Evolutionary conservation across 1,140 invertebrate genomes (phyloP), one percentile per base, ranked within the genome.

Genomic region (Aphelenchoides avenae): DNA sequence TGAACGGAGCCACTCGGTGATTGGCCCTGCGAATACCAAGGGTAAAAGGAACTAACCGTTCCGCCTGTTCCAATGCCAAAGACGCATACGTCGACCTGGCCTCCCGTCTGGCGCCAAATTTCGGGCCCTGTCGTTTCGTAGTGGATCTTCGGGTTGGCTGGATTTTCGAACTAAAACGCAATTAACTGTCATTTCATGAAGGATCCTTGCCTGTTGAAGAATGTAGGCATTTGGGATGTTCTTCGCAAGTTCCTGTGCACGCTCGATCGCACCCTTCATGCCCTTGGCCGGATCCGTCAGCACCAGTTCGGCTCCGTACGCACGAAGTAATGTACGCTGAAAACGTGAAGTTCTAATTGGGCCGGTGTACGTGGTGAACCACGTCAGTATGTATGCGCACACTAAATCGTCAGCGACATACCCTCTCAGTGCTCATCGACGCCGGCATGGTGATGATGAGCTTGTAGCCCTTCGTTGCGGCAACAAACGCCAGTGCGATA

Each of bases 401-500:
- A 3, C 57, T 53, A 61, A 30, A 57, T 34, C 3, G 44, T 15
- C 43, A 60, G 26, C 31, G 24, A 57, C 24, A 29, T 33, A 51
- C 74, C 48, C 56, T 43, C 47, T 64, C 62, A n/a, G 33, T 30
- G 7, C 52, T 68, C 76, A 79, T 79, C 54, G 69, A 75, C 9
- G 78, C 65, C 7, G 80, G 78, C 79, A 81, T 80, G 6, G 71
- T 70, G n/a, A 79, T 57, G 46, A 81, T 77, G 24, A 75, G 65
- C 71, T 71, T 1, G 69, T 73, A 40, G 70, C 77, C 18, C 56
- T 70, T 18, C 13, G 53, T 51, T 5, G 65, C 68, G 9, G 51
- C 51, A 3, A 54, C 55, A 34, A 57, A 68, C 4, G 65, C 65
- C 44, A 68, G 34, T 6, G 68, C 64, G 31, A 64, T 64, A 18